Base-by-base conservation (phyloP, 2,888 invertebrate genomes). In the Apotomis capreana region DNA sequence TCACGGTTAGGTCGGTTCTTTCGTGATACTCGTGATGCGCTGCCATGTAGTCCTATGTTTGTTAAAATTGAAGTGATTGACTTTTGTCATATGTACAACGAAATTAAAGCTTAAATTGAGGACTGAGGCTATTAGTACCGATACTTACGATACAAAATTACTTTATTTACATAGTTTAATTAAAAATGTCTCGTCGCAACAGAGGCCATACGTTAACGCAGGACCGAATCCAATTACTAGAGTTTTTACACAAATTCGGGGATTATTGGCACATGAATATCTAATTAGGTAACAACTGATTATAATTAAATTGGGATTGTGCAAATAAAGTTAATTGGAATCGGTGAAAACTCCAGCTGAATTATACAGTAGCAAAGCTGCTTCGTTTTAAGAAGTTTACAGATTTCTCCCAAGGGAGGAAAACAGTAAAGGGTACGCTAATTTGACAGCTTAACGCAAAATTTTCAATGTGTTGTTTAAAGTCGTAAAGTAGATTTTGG, bases 141-240 rank as follows among this genome's bases (percentile, higher is more conserved):
- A 37, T n/a, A 62, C 51, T 52, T 62, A 61, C 13, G 44, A 59
- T 51, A 62, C 60, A 55, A 44, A 69, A 57, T 49, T 15, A 12
- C 49, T 62, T 36, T 69, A 70, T 63, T 64, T 70, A n/a, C 63
- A 70, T 64, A 52, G 51, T 59, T 58, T 52, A 64, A 70, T 70
- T 70, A 63, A 60, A 60, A 68, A 52, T 26, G 46, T 9, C 15
- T 13, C 37, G 40, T 40, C 5, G 5, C 5, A 40, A n/a, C 40
- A 44, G 52, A 26, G n/a, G 6, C 51, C 58, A 51, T 51, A 70
- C 6, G 26, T 62, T 15, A 36, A 51, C 37, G 37, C 37, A 4
- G 36, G 8, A 15, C 26, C 12, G 58, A 49, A 62, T 46, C 55
- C 62, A 58, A 68, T 68, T 59, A 13, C 9, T 13, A 40, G n/a